Percentiles rank a stretch among this genome's conserved stretches.
Evolutionary conservation across 2,797 vertebrate genomes (phyloP).

Genomic region (Gymnodraco acuticeps): DNA sequence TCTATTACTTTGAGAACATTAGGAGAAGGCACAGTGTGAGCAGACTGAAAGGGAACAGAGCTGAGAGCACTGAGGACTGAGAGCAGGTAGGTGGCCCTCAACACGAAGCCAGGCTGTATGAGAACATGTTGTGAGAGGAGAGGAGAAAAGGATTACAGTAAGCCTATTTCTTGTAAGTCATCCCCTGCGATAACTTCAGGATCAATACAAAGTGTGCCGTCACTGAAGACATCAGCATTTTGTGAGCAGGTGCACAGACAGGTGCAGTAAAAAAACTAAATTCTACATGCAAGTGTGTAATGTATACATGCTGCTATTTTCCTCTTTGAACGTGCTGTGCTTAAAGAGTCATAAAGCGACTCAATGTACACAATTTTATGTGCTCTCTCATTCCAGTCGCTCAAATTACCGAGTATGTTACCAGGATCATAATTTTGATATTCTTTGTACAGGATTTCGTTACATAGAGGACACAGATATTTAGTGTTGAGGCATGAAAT

Average conservation of each 20-base stretch:
- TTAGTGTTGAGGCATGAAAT: conserved; percentile 63
- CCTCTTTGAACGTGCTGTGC: not conserved
- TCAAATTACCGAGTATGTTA: conserved; percentile 40
- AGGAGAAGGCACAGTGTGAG: conserved; percentile 72
- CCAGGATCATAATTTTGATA: conserved; percentile 39
- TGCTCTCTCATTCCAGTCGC: conserved; percentile 41
- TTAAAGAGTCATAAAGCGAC: conserved; percentile 19
- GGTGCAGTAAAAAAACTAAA: conserved; percentile 5
- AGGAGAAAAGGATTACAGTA: conserved; percentile 32
- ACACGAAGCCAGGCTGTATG: conserved; percentile 37
- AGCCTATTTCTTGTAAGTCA: conserved; percentile 17
- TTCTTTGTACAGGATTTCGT: conserved; percentile 48
- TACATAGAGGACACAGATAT: conserved; percentile 41
- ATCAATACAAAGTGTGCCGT: conserved; percentile 15
- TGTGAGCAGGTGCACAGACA: conserved; percentile 40
- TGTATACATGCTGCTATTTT: conserved; percentile 16
- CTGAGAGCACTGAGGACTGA: conserved; percentile 69
- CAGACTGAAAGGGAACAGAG: conserved; percentile 73
- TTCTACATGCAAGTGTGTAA: not conserved
- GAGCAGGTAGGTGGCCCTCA: conserved; percentile 82
- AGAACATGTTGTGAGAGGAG: conserved; percentile 44
- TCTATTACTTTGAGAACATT: conserved; percentile 84
- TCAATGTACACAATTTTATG: conserved; percentile 2
- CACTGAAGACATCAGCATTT: not conserved
- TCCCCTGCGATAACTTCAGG: conserved; percentile 7